Conservation (phyloP, 1,140 invertebrate genomes). For the Philotrypesis tridentata region DNA sequence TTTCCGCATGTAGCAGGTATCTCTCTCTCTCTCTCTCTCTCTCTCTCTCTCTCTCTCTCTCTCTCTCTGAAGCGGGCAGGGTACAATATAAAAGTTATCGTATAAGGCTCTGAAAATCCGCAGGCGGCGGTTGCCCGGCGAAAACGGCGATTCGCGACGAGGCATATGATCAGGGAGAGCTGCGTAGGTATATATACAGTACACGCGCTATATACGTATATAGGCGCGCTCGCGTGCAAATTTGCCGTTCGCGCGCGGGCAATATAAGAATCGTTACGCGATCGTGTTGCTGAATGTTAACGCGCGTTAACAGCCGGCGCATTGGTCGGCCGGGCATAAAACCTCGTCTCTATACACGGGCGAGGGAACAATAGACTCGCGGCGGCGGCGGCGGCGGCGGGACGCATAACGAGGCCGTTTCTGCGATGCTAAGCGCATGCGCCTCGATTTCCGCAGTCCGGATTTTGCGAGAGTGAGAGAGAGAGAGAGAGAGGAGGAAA, state of each 20-base stretch:
- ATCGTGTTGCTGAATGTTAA: not conserved
- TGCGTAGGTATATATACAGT: too few species aligned
- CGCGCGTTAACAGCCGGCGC: not conserved
- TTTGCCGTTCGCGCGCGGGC: not conserved
- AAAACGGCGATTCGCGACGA: not conserved
- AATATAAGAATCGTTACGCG: not conserved
- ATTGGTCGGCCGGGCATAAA: not conserved
- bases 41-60: too few species aligned
- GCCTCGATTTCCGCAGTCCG: slow-evolving; percentile 4
- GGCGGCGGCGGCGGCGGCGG: too few species aligned
- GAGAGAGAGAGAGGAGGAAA: slow-evolving; percentile 10
- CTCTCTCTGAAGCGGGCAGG: too few species aligned
- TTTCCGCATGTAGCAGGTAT: too few species aligned
- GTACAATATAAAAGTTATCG: too few species aligned
- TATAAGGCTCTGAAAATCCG: not conserved
- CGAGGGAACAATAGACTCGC: not conserved
- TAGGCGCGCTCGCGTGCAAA: not conserved
- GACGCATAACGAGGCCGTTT: not conserved
- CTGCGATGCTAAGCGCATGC: not conserved
- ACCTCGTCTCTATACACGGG: too few species aligned
- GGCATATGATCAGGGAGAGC: not conserved
- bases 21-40: too few species aligned
- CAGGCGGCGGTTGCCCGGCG: too few species aligned
- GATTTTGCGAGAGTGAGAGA: not conserved
- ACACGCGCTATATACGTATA: too few species aligned